Evolutionary conservation across 2,888 invertebrate genomes (phyloP), one percentile per base, ranked within the genome.

Genomic region (Cetonia aurata): DNA sequence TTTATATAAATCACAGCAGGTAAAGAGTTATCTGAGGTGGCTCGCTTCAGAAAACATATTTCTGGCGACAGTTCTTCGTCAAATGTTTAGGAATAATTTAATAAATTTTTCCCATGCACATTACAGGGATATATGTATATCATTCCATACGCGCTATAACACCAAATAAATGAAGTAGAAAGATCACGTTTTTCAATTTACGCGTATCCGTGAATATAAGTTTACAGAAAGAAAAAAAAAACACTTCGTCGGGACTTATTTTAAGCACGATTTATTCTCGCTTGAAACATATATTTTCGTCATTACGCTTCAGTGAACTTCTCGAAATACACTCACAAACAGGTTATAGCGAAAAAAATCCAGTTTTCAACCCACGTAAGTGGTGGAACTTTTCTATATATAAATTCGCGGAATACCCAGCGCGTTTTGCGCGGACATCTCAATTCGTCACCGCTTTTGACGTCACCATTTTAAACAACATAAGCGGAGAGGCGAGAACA

Each of bases 321-420:
- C 48, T 48, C 48, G 48, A 62, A 62, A 62, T 48, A 12, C 48
- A 33, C 25, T 62, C 48, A 46, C 46, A 48, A 62, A 62, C 31
- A n/a, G 15, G 31, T 37, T 60, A 31, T 13, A 25, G 15, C 31
- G 10, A 15, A 33, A 62, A 33, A 48, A 15, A 46, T 48, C 62
- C 15, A 48, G 31, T 48, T 33, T 48, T 48, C 33, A 37, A 37
- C 8, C 37, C 8, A 15, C 13, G 15, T 3, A 10, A 50, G 50
- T 50, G 50, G 50, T 15, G 15, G 15, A 13, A 50, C 15, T 17
- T 50, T 17, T 19, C 15, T 15, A 15, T 15, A 19, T 17, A 50
- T 17, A 50, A 15, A 17, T 50, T 19, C 37, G 37, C 37, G 8
- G 37, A 25, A 37, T 37, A 37, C 8, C 37, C 37, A 37, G 10